Base-by-base conservation (phyloP, 2,113 vertebrate genomes). In the Lichenostomus cassidix region DNA sequence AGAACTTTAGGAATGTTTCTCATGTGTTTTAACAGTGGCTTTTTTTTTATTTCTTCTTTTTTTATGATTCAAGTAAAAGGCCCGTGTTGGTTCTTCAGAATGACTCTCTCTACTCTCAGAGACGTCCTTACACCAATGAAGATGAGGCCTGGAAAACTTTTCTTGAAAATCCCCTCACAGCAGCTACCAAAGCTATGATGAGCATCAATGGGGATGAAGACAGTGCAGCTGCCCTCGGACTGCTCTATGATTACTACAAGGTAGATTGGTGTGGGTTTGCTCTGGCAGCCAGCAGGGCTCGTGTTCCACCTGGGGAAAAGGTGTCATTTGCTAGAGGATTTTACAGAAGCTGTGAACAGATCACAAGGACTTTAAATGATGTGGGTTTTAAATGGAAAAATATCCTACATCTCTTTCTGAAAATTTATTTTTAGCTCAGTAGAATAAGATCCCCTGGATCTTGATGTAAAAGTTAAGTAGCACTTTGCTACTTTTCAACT, bases 171-270 rank as follows among this genome's bases (percentile, higher is more conserved):
- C 99, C 99, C 2, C 98, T 99, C 96, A 99, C 99, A 2, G 99
- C 99, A 4, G 99, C 99, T 70, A 99, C 99, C 96, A 99, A 99
- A 96, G 99, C 99, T 53, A 99, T 99, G 99, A 99, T 99, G 99
- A 99, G 99, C 97, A 99, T 99, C 96, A 99, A 99, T 14, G 99
- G 99, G 4, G 99, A 99, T 24, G 99, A 99, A 75, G 99, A 99
- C 98, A 99, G 99, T 1, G 99, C 99, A 0, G 99, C 99, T 2
- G 99, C 99, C 7, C 98, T 99, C 0, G 99, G 99, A 44, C 96
- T 99, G 86, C 99, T 99, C 21, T 99, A 99, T 9, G 99, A 99
- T 97, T 99, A 99, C 96, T 99, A 99, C 76, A 99, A 99, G 99
- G 99, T 99, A 77, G 41, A 47, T 63, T 46, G 27, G 15, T 1